phyloP scores from a whole-genome alignment of 2,888 invertebrate genomes.

The Falcaria lacertinaria region DNA sequence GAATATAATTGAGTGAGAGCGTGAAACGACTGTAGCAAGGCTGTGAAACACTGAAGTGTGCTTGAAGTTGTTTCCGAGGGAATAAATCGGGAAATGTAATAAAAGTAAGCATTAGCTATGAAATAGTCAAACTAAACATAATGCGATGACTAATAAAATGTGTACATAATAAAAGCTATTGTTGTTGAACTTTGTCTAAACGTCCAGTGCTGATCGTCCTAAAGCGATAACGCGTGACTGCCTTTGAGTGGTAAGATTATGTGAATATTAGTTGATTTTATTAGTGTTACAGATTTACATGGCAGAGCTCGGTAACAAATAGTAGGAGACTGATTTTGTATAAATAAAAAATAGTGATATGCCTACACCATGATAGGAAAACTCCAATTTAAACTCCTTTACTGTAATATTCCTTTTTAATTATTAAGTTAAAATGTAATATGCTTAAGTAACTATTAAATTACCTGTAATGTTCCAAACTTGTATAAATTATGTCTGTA shows the following conservation, averaged over 20 bases:
- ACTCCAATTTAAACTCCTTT: constrained; percentile 44
- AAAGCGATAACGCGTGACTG: constrained; percentile 45
- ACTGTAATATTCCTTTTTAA: constrained; percentile 37
- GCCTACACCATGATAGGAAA: constrained; percentile 62
- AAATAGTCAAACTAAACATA: constrained; percentile 5
- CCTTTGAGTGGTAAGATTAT: constrained; percentile 40
- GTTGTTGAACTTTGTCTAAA: constrained; percentile 44
- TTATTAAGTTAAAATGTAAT: constrained; percentile 38
- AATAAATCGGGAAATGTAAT: constrained; percentile 12
- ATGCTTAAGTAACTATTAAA: constrained; percentile 41
- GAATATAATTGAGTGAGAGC: constrained; percentile 56
- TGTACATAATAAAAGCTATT: constrained; percentile 30
- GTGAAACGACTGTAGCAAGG: constrained; percentile 72
- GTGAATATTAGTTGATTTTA: constrained; percentile 37
- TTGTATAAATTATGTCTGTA: constrained; percentile 56
- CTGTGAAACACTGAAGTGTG: constrained; percentile 70
- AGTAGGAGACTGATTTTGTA: constrained; percentile 79
- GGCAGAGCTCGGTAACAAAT: constrained; percentile 66
- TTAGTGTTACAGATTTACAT: constrained; percentile 39
- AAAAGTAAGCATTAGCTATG: constrained; percentile 6
- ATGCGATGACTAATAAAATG: constrained; percentile 2
- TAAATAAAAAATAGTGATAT: constrained; percentile 66
- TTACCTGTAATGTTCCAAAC: constrained; percentile 61
- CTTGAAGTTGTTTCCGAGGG: constrained; percentile 49
- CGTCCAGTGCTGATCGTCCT: constrained; percentile 66